Evolutionary conservation across 1,140 invertebrate species (phyloP).

Genomic region (Leptopilina clavipes): DNA sequence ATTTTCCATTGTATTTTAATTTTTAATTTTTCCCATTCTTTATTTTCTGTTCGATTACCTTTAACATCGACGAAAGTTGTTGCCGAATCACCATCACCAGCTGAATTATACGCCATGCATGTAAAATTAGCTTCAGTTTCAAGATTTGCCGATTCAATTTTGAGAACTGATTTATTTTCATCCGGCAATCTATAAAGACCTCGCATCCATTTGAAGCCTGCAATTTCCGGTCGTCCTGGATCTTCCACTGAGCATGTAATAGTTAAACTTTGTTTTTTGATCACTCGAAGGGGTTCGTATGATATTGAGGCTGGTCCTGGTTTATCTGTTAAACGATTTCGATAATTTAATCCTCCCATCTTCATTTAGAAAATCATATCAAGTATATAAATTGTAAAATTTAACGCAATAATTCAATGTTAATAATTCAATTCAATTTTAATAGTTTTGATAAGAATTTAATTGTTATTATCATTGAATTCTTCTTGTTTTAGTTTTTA

Average conservation of each 20-base stretch:
- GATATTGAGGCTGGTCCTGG: conserved; percentile 83
- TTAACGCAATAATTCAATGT: no score
- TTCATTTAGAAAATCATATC: background rate
- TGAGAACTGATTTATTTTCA: conserved; percentile 83
- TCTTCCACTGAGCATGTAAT: conserved; percentile 89
- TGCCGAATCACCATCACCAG: conserved; percentile 84
- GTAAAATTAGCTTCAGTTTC: conserved; percentile 91
- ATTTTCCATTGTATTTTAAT: no score
- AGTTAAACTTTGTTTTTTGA: conserved; percentile 86
- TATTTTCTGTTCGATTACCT: conserved; percentile 74
- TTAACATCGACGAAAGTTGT: conserved; percentile 85
- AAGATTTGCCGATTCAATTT: conserved; percentile 86
- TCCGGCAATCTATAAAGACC: conserved; percentile 83
- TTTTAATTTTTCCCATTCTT: conserved; percentile 1
- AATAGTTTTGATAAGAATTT: no score
- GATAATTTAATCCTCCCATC: no score
- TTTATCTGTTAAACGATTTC: conserved; percentile 76
- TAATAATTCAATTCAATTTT: no score
- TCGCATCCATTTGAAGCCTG: conserved; percentile 86
- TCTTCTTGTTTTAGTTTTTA: no score
- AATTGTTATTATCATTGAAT: no score
- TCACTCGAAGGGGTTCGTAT: conserved; percentile 83
- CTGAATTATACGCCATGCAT: conserved; percentile 88
- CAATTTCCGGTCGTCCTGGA: conserved; percentile 84
- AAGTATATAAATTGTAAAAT: no score